Base-by-base conservation (phyloP, 2,797 vertebrate species). In the Odontamblyopus lacepedii region DNA sequence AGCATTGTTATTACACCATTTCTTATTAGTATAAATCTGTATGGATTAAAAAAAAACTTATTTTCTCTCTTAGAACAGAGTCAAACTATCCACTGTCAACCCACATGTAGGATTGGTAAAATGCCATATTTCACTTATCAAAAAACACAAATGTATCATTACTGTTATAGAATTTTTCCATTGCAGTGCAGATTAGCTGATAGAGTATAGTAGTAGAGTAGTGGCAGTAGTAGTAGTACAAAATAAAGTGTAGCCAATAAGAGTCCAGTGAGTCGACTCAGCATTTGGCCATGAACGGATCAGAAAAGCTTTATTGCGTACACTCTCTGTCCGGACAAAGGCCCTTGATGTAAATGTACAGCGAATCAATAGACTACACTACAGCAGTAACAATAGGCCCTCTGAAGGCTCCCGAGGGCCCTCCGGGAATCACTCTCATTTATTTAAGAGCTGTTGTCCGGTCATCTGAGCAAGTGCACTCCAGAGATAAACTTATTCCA, bases 341-440 rank as follows among this genome's bases (percentile, higher is more conserved):
- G 70, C 73, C 82, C 84, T 88, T 88, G 86, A 91, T 89, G 77
- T 84, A 86, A 91, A 89, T 82, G 76, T 78, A 75, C 79, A 79
- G 63, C 80, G 79, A 90, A 92, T 92, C 91, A 86, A 92, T 92
- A 90, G 55, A 60, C 75, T 71, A 77, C 81, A 78, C 85, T 85
- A 84, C 73, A 80, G 78, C 55, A 63, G 79, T 32, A 87, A 84
- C 85, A 87, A 82, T 73, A 63, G 75, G 63, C 61, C 73, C 55
- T 75, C 84, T 81, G 75, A 85, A 84, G 69, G 66, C 73, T 41
- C 74, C 63, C 66, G 0, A 2, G 82, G 82, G 63, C 73, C 48
- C 74, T 63, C 64, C 1, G 1, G 79, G 80, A 78, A 79, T 67
- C 70, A 27, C 63, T 57, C 79, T 84, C 55, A 85, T 84, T 82